phyloP scores from a whole-genome alignment of 1,140 invertebrate species.

The Heliconius eleuchia region DNA sequence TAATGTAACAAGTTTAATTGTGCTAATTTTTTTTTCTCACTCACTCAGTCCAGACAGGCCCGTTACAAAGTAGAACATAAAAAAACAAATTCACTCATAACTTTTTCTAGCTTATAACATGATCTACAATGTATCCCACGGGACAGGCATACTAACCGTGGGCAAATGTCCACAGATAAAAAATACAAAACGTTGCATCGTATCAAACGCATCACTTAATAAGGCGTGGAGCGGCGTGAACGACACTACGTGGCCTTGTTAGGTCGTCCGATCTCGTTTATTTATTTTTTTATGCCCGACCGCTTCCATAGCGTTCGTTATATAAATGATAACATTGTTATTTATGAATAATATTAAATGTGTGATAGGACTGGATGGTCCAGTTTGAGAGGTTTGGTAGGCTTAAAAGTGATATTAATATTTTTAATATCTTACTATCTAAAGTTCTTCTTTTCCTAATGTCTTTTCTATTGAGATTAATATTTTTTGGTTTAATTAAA shows the following conservation, averaged over 20 bases:
- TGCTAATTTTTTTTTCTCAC: neutral
- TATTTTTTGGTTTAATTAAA: neutral
- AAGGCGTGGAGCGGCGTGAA: constrained; percentile 37
- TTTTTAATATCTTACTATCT: neutral
- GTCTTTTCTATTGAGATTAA: too few relatives aligned
- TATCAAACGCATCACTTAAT: constrained; percentile 26
- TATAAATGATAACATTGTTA: constrained; percentile 18
- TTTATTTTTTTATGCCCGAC: constrained; percentile 38
- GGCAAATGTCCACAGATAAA: neutral
- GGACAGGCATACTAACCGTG: neutral
- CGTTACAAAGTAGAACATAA: constrained; percentile 2
- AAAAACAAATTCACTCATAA: constrained; percentile 3
- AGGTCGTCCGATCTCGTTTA: constrained; percentile 58
- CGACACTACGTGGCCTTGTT: constrained; percentile 54
- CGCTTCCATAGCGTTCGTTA: constrained; percentile 21
- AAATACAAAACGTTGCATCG: constrained; percentile 20
- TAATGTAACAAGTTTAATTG: neutral
- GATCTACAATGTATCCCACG: constrained; percentile 4
- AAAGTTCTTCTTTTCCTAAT: too few relatives aligned
- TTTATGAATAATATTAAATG: neutral
- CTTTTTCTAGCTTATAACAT: neutral
- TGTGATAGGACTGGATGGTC: neutral
- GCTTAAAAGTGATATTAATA: neutral
- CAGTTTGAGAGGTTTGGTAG: neutral
- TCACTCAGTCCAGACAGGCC: neutral